These are phyloP conservation scores for Rhynchophorus ferrugineus DNA, from an alignment of 1,140 invertebrate genomes.

Conservation along the genomic window DNA sequence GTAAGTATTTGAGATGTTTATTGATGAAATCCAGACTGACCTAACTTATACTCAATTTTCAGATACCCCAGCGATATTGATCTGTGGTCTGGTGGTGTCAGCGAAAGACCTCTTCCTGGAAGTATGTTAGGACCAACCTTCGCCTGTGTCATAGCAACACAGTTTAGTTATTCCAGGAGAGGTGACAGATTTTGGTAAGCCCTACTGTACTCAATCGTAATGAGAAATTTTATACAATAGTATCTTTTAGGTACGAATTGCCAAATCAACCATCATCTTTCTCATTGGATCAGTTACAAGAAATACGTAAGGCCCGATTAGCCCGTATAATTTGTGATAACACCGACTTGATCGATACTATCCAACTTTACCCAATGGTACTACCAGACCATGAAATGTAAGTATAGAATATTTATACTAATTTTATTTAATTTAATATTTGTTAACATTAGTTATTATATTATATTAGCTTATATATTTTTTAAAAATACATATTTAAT, in stretches of 20 bases:
- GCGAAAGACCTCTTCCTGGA: conserved; percentile 75
- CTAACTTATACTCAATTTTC: conserved; percentile 6
- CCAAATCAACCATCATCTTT: conserved; percentile 88
- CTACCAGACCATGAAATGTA: conserved; percentile 86
- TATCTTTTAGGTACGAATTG: conserved; percentile 65
- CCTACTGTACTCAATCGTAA: neutral
- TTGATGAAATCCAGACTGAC: neutral
- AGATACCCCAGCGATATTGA: conserved; percentile 82
- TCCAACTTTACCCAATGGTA: conserved; percentile 91
- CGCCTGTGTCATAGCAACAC: conserved; percentile 92
- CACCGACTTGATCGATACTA: conserved; percentile 82
- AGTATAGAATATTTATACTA: conserved; percentile 39
- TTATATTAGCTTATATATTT: too few relatives aligned
- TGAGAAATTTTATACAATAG: neutral
- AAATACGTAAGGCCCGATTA: conserved; percentile 80
- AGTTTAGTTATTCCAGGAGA: conserved; percentile 82
- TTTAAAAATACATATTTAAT: too few relatives aligned
- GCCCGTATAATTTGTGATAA: conserved; percentile 92
- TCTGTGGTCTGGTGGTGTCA: conserved; percentile 89
- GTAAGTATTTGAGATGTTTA: conserved; percentile 44
- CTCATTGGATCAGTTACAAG: conserved; percentile 79
- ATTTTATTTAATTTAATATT: too few relatives aligned
- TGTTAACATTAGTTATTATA: too few relatives aligned
- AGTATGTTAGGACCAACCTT: conserved; percentile 93
- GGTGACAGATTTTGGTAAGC: conserved; percentile 89